These are phyloP conservation scores for Hanleya hanleyi DNA, from an alignment of 2,888 invertebrate species.

Conservation along the genomic window DNA sequence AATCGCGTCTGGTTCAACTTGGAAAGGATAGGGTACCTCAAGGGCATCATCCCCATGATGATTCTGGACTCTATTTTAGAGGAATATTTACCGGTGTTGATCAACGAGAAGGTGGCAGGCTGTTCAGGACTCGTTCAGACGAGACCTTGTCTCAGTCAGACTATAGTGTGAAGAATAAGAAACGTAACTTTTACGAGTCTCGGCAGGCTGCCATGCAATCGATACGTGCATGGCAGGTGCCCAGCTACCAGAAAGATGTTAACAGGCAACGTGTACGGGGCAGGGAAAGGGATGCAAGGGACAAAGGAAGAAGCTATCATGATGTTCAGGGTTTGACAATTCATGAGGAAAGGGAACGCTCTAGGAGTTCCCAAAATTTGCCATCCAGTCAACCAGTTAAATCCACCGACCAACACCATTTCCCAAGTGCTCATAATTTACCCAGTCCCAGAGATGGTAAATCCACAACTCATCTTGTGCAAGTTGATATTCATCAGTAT, in stretches of 20 bases:
- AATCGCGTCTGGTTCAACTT: slow-evolving; percentile 55
- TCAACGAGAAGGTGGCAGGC: slow-evolving; percentile 57
- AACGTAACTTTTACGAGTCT: slow-evolving; percentile 63
- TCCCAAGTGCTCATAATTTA: background rate
- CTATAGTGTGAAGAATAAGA: slow-evolving; percentile 82
- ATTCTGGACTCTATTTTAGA: slow-evolving; percentile 53
- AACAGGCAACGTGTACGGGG: background rate
- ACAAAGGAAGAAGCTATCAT: no score
- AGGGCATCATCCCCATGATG: slow-evolving; percentile 58
- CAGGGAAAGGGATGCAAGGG: background rate
- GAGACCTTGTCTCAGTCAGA: slow-evolving; percentile 74
- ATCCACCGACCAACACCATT: background rate
- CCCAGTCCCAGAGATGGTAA: slow-evolving; percentile 23
- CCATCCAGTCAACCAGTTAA: background rate
- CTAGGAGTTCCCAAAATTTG: background rate
- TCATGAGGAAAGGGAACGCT: background rate
- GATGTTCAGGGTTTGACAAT: background rate
- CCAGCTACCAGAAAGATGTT: slow-evolving; percentile 44
- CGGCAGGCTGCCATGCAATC: slow-evolving; percentile 64
- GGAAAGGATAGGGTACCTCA: slow-evolving; percentile 41
- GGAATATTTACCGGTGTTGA: slow-evolving; percentile 58
- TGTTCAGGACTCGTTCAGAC: slow-evolving; percentile 68
- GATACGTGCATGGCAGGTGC: slow-evolving; percentile 63
- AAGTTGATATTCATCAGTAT: slow-evolving; percentile 23
- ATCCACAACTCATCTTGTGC: slow-evolving; percentile 11